Conservation (phyloP, 2,113 vertebrate genomes). For the Solea senegalensis region DNA sequence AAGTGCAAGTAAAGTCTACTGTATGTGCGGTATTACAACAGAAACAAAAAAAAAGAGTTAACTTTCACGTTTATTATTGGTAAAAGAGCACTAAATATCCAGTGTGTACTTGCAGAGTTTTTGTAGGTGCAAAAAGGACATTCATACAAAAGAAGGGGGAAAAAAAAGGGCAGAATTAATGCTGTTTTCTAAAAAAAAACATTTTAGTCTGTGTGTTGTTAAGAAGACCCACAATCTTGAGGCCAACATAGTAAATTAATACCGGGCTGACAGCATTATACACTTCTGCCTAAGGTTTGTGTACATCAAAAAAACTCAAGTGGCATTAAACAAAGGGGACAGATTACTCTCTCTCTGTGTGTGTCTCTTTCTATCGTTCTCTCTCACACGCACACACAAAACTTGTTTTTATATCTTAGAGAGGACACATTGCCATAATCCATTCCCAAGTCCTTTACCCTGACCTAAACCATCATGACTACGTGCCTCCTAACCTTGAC, state of each 20-base stretch:
- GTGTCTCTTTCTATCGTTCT: too few species aligned
- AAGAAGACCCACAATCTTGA: conserved; percentile 1
- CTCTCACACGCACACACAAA: background rate
- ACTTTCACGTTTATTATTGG: too few species aligned
- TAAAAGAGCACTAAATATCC: too few species aligned
- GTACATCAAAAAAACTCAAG: conserved; percentile 23
- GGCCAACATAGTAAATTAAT: background rate
- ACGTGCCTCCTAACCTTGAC: too few species aligned
- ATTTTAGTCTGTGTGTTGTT: conserved; percentile 3
- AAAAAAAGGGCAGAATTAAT: conserved; percentile 3
- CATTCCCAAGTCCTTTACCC: too few species aligned
- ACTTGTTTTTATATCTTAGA: too few species aligned
- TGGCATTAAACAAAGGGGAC: conserved; percentile 9
- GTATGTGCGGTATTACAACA: background rate
- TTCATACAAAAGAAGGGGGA: too few species aligned
- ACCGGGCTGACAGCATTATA: conserved; percentile 5
- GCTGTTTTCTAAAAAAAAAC: background rate
- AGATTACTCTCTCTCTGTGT: conserved; percentile 1
- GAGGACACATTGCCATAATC: too few species aligned
- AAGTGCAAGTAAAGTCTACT: conserved; percentile 2
- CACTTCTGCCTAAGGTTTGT: conserved; percentile 10
- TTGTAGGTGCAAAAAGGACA: too few species aligned
- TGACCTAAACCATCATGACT: too few species aligned
- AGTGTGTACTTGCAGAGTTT: too few species aligned
- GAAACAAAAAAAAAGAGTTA: too few species aligned